Conservation (phyloP, 2,113 vertebrate species). For the Myrmecobius fasciatus region DNA sequence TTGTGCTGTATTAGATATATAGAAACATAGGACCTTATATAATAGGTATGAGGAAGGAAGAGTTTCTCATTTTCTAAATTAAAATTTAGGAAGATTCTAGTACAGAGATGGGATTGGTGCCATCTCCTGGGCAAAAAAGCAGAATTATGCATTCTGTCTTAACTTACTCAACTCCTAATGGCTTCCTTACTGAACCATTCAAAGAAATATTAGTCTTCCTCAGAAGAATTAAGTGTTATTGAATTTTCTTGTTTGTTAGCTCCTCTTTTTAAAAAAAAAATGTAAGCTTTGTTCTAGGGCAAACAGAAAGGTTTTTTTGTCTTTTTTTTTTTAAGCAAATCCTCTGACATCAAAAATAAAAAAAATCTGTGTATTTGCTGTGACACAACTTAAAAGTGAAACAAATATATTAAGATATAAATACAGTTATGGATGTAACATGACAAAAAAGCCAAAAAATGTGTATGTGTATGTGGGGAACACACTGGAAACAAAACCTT, state of each 20-base stretch:
- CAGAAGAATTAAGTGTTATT: constrained; percentile 21
- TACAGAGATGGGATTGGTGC: constrained; percentile 69
- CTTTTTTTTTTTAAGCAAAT: constrained; percentile 92
- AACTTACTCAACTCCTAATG: not conserved
- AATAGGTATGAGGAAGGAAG: constrained; percentile 41
- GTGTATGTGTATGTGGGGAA: constrained; percentile 76
- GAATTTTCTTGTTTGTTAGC: too few species aligned
- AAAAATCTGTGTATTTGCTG: constrained; percentile 95
- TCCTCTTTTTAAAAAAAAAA: constrained; percentile 54
- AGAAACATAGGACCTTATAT: constrained; percentile 52
- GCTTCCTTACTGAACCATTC: constrained; percentile 18
- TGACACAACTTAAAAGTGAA: constrained; percentile 91
- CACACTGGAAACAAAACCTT: constrained; percentile 83
- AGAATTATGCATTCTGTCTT: constrained; percentile 55
- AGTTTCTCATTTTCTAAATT: constrained; percentile 44
- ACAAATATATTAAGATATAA: constrained; percentile 92
- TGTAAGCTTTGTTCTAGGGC: constrained; percentile 88
- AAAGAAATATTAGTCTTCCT: constrained; percentile 34
- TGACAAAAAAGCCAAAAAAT: constrained; percentile 82
- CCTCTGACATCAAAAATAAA: constrained; percentile 93
- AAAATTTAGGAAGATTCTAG: constrained; percentile 27
- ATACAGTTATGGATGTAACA: constrained; percentile 94
- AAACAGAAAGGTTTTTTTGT: constrained; percentile 89
- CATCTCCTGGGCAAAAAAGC: constrained; percentile 65
- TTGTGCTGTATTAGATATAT: not conserved